Conservation (phyloP, 2,113 vertebrate genomes). For the Poicephalus gulielmi region DNA sequence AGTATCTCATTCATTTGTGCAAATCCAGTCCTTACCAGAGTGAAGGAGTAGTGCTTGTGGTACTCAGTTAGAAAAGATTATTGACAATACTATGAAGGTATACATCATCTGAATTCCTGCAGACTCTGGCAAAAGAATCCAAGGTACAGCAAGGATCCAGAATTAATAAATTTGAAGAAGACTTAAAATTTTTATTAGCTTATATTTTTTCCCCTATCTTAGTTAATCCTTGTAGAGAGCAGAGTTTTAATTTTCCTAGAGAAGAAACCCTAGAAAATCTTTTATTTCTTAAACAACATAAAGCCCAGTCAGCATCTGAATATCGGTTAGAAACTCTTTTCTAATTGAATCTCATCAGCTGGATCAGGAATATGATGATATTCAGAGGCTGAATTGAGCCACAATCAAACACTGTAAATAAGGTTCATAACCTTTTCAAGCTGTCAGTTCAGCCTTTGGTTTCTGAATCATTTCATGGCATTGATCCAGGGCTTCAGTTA, state of each 20-base stretch:
- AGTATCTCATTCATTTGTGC: background rate
- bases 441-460: background rate
- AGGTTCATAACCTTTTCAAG: conserved; percentile 1
- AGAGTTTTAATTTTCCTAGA: background rate
- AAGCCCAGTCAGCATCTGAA: background rate
- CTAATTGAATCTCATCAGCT: background rate
- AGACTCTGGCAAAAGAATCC: background rate
- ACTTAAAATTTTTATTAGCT: background rate
- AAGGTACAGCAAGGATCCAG: background rate
- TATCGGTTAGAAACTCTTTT: background rate
- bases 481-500: background rate
- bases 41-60: background rate
- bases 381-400: background rate
- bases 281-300: background rate
- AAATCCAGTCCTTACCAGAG: background rate
- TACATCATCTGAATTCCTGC: background rate
- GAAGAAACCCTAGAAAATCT: background rate
- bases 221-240: background rate
- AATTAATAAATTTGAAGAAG: background rate
- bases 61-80: background rate
- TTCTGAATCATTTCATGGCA: conserved; percentile 16
- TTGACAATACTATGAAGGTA: background rate
- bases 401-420: background rate
- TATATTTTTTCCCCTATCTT: background rate
- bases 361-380: background rate